Evolutionary conservation across 1,140 invertebrate genomes (phyloP).

Genomic region (Drusus annulatus): DNA sequence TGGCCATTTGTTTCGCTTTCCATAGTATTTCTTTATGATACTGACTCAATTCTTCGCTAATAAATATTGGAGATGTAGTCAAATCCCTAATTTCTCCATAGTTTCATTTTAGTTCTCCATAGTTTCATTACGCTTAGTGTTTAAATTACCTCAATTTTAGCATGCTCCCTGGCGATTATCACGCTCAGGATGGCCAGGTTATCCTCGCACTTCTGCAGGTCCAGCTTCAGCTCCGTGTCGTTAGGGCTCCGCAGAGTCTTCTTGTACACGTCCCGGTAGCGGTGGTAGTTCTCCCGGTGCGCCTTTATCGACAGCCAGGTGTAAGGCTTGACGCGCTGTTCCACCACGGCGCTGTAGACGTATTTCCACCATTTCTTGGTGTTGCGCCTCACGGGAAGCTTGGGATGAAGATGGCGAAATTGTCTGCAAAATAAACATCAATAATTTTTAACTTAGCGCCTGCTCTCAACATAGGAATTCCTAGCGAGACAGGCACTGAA

Average conservation of each 20-base stretch:
- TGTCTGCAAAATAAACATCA: conserved; percentile 67
- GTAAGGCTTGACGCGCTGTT: conserved; percentile 81
- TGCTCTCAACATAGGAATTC: too few relatives aligned
- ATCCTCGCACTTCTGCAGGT: conserved; percentile 84
- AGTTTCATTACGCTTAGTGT: too few relatives aligned
- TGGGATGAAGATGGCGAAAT: conserved; percentile 72
- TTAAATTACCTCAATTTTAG: conserved; percentile 79
- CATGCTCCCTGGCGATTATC: conserved; percentile 84
- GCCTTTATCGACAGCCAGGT: conserved; percentile 81
- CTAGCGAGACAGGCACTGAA: too few relatives aligned
- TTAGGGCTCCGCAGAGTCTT: conserved; percentile 80
- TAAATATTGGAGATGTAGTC: too few relatives aligned
- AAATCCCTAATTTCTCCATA: too few relatives aligned
- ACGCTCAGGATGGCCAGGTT: conserved; percentile 82
- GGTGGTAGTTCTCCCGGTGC: conserved; percentile 80
- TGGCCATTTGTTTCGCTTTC: too few relatives aligned
- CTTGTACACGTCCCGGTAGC: conserved; percentile 82
- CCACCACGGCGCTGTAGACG: conserved; percentile 80
- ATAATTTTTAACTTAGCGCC: too few relatives aligned
- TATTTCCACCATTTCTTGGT: conserved; percentile 84
- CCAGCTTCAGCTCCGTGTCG: conserved; percentile 80
- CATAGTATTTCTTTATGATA: too few relatives aligned
- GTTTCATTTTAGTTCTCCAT: too few relatives aligned
- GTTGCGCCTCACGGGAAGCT: conserved; percentile 67
- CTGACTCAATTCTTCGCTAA: too few relatives aligned